Evolutionary conservation across 92 coral and sea anemone genomes (phyloP), one percentile per base, ranked within the genome.

Genomic region (Phymanthus crucifer): DNA sequence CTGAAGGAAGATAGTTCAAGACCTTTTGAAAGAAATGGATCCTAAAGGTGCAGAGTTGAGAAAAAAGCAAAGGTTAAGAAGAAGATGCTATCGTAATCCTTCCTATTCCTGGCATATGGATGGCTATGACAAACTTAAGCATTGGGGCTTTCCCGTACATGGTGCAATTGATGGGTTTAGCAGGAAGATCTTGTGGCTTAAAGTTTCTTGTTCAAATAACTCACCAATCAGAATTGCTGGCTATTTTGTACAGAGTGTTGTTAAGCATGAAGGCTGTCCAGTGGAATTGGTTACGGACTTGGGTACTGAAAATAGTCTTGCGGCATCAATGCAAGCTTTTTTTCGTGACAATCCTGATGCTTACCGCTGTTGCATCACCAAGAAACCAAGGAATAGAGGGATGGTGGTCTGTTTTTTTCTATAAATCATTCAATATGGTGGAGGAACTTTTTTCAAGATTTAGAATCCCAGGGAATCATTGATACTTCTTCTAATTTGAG

Each of bases 251-350:
- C 50, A 45, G 50, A 45, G 0, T 0, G 50, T 45, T 1, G 1
- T 45, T 45, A 45, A 45, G 50, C 1, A 45, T 45, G 50, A 45
- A 45, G 92, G 82, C 23, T 89, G 89, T 83, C 92, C 92, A 40
- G 87, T 85, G 69, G 78, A 89, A 47, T 57, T 89, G 72, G 83
- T 88, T 33, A 85, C 92, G 19, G 86, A 84, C 61, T 73, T 88
- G 65, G 83, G 92, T 73, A 86, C 93, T 58, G 90, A 90, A 75
- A 90, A 86, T 86, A 86, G 93, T 38, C 52, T 86, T 67, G 86
- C 79, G 12, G 90, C 90, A 65, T 65, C 90, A 54, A 78, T 83
- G 43, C 90, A 90, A 78, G 73, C 85, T 37, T 86, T 58, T 71
- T 83, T 89, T 50, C 80, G 88, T 27, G 71, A 89, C 52, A 86